Percentiles rank a stretch among this genome's conserved stretches.
phyloP scores from a whole-genome alignment of 2,113 vertebrate genomes.

The Xerus inauris region DNA sequence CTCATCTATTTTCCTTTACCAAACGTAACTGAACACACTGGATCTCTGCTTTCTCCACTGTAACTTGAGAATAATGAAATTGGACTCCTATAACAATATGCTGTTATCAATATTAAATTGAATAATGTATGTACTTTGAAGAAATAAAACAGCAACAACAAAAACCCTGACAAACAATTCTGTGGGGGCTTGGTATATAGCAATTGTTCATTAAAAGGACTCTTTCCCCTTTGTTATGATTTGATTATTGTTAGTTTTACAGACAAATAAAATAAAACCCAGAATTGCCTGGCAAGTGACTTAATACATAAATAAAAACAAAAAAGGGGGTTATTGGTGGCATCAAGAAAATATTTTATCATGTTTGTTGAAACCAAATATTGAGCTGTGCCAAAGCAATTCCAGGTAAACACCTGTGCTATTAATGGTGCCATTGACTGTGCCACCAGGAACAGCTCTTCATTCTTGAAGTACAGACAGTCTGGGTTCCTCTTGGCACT shows the following conservation, averaged over 20 bases:
- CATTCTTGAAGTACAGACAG: background rate
- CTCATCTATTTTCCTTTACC: background rate
- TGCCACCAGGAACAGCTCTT: background rate
- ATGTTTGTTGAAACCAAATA: background rate
- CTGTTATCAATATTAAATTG: background rate
- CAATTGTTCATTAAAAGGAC: background rate
- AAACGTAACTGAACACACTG: background rate
- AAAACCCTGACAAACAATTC: background rate
- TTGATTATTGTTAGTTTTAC: background rate
- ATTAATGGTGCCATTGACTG: background rate
- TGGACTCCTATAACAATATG: background rate
- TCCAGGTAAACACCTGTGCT: background rate
- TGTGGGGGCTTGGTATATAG: background rate
- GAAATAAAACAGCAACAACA: no score
- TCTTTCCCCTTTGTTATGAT: background rate
- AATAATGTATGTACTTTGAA: background rate
- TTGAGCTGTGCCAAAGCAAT: background rate
- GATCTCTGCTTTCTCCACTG: background rate
- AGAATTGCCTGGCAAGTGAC: background rate
- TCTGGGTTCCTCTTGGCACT: background rate
- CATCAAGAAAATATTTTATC: background rate
- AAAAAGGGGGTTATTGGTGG: background rate
- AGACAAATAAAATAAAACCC: background rate
- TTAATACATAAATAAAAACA: background rate
- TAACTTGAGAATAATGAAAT: background rate